These are phyloP conservation scores for Passerculus sandwichensis DNA, from an alignment of 2,797 vertebrate genomes.

Conservation along the genomic window DNA sequence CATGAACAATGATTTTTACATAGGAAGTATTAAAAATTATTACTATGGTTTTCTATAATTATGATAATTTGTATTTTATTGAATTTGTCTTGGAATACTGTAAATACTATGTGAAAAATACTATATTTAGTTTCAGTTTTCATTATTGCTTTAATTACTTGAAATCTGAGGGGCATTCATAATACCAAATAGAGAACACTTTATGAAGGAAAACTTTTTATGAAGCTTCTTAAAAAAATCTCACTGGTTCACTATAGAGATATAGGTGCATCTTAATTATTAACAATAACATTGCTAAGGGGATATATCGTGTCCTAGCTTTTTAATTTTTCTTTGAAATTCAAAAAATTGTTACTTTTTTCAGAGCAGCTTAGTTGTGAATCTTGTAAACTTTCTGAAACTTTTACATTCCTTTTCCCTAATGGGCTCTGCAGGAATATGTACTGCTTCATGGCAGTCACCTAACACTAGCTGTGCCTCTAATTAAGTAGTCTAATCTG, in stretches of 20 bases:
- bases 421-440: background rate
- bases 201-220: background rate
- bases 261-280: conserved; percentile 48
- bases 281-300: conserved; percentile 23
- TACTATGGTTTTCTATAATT: conserved; percentile 9
- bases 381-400: background rate
- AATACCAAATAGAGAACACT: background rate
- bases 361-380: background rate
- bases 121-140: background rate
- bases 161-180: background rate
- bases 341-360: conserved; percentile 1
- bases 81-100: background rate
- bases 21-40: background rate
- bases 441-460: background rate
- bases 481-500: conserved; percentile 45
- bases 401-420: background rate
- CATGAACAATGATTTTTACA: background rate
- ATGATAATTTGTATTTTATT: background rate
- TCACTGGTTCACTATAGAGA: background rate
- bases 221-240: background rate
- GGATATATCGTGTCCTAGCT: conserved; percentile 3
- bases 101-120: conserved; percentile 5
- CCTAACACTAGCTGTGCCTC: conserved; percentile 5
- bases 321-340: conserved; percentile 60
- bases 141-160: conserved; percentile 14